phyloP scores from a whole-genome alignment of 1,140 invertebrate species.

The Ceratitis capitata region DNA sequence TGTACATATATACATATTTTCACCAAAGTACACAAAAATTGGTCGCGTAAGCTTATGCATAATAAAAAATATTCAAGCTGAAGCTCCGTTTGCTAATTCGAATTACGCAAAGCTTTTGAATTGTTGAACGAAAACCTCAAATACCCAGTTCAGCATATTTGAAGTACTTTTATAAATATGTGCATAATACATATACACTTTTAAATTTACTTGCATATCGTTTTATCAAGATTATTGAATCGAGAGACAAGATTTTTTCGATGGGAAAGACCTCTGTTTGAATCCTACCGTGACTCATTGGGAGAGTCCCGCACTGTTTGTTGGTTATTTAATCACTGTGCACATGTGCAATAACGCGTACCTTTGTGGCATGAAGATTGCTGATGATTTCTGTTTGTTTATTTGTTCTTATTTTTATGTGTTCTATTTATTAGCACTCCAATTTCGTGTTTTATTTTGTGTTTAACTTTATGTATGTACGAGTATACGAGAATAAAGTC shows the following conservation, averaged over 20 bases:
- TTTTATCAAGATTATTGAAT: neutral
- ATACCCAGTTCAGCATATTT: neutral
- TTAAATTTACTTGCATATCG: neutral
- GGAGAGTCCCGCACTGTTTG: neutral
- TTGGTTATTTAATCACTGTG: neutral
- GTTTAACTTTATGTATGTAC: neutral
- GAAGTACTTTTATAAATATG: neutral
- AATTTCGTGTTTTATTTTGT: neutral
- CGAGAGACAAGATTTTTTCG: neutral
- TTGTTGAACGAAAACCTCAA: no score
- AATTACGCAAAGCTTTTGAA: no score
- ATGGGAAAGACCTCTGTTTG: neutral
- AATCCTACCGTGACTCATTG: neutral
- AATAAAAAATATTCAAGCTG: no score
- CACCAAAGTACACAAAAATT: no score
- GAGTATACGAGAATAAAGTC: neutral
- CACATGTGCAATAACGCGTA: neutral
- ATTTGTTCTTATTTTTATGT: neutral
- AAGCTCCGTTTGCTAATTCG: no score
- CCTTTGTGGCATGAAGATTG: conserved; percentile 1
- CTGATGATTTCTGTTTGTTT: no score
- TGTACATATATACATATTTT: no score
- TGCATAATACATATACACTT: neutral
- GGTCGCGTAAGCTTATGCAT: no score
- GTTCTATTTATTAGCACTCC: neutral